Evolutionary conservation across 2,797 vertebrate genomes (phyloP), one percentile per base, ranked within the genome.

Genomic region (Trachurus trachurus): DNA sequence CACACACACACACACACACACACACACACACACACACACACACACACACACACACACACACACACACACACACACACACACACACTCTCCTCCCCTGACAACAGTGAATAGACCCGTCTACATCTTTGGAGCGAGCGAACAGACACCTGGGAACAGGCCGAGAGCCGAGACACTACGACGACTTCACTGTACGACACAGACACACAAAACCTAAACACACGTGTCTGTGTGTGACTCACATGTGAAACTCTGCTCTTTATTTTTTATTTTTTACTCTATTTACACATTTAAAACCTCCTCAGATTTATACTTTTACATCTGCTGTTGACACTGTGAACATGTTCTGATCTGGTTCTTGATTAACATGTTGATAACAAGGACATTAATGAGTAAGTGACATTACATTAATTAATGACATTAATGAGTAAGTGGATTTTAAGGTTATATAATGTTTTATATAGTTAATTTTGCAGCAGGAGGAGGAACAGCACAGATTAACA

Each of bases 71-170:
- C 78, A 76, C 68, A 81, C 68, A 62, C 62, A 47, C 69, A 61
- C 76, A 52, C 78, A 76, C 68, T 80, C 68, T 10, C 58, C 47
- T 84, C 79, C 85, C 82, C 76, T 83, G 85, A 92, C 87, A 93
- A 90, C 87, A 88, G 81, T 84, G 87, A 89, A 86, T 83, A 92
- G 74, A 90, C 65, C 65, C 73, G 83, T 89, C 80, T 87, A 74
- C 86, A 88, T 92, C 92, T 87, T 89, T 82, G 67, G 71, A 87
- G 71, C 72, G 68, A 79, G 61, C 45, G 50, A 47, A 84, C 40
- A 83, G 69, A 85, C 82, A 91, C 82, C 78, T 84, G 81, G 81
- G 66, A 79, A 83, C 5, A 47, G 66, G 71, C 73, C 74, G 62
- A 71, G 26, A 67, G 26, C 70, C 42, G 19, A 71, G 47, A 67